phyloP scores from a whole-genome alignment of 2,113 vertebrate species.

The Aldabrachelys gigantea region DNA sequence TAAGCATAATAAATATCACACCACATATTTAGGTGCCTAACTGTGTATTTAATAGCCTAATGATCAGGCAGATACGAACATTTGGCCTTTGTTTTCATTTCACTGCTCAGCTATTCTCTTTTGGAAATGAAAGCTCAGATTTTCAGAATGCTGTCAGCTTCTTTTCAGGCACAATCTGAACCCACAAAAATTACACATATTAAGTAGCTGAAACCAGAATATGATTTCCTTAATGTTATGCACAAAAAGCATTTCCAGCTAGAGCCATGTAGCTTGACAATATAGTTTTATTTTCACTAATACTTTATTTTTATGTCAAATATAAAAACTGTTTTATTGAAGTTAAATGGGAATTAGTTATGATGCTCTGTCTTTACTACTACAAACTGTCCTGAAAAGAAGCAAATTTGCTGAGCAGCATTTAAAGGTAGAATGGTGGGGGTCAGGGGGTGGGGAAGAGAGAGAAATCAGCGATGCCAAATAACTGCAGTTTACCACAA shows the following conservation, averaged over 20 bases:
- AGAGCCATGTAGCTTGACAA: neutral
- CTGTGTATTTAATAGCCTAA: neutral
- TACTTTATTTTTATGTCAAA: neutral
- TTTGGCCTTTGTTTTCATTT: neutral
- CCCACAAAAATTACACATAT: neutral
- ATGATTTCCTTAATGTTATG: neutral
- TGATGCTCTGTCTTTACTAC: neutral
- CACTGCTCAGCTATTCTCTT: neutral
- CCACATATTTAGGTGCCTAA: neutral
- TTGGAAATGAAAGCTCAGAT: neutral
- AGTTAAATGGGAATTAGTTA: neutral
- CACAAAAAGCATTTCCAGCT: neutral
- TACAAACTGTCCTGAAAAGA: neutral
- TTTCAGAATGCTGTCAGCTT: neutral
- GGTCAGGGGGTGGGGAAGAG: too few relatives aligned
- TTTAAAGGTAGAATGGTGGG: neutral
- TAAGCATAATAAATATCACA: neutral
- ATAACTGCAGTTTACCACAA: neutral
- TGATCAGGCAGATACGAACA: neutral
- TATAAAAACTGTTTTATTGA: neutral
- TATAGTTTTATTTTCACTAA: neutral
- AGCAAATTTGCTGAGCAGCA: neutral
- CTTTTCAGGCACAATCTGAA: neutral
- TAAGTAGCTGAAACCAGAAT: neutral
- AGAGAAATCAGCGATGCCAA: neutral